A percentile compares a stretch with the other conserved stretches of the same genome.
Evolutionary conservation across 2,888 invertebrate genomes (phyloP).

Genomic region (Asteroscopus sphinx): DNA sequence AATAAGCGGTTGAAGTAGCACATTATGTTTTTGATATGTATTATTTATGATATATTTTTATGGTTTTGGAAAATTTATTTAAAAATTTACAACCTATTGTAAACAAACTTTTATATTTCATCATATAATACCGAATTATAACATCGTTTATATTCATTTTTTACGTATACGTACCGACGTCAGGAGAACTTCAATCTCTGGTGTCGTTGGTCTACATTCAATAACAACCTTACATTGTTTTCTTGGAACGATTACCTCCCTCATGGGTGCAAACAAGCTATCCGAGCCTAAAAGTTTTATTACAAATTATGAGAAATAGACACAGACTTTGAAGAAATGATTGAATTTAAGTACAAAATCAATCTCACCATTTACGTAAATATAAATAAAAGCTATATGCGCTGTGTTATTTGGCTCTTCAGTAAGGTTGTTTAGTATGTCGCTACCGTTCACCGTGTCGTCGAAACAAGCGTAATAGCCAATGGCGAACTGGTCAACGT

Average conservation of each 20-base stretch:
- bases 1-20: constrained; percentile 61
- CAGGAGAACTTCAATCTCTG: constrained; percentile 79
- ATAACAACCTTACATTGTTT: constrained; percentile 73
- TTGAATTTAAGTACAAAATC: constrained; percentile 30
- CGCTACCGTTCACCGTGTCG: constrained; percentile 69
- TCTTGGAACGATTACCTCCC: constrained; percentile 74
- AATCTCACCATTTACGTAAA: constrained; percentile 85
- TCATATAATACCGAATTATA: constrained; percentile 31
- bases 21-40: constrained; percentile 24
- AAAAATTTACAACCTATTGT: constrained; percentile 15
- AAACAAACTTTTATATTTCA: constrained; percentile 13
- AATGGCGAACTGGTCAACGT: constrained; percentile 84
- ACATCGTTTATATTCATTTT: constrained; percentile 36
- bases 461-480: constrained; percentile 90
- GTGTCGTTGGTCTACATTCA: constrained; percentile 85
- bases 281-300: constrained; percentile 80
- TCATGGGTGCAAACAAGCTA: constrained; percentile 82
- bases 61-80: constrained; percentile 11
- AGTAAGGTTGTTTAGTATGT: constrained; percentile 69
- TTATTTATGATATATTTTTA: constrained; percentile 17
- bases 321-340: constrained; percentile 18
- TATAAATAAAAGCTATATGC: constrained; percentile 79
- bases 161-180: constrained; percentile 79
- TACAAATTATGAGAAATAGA: constrained; percentile 57
- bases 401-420: constrained; percentile 78